A percentile compares a stretch with the other conserved stretches of the same genome.
These are phyloP conservation scores for Rosalia funebris DNA, from an alignment of 2,888 invertebrate genomes.

Conservation along the genomic window DNA sequence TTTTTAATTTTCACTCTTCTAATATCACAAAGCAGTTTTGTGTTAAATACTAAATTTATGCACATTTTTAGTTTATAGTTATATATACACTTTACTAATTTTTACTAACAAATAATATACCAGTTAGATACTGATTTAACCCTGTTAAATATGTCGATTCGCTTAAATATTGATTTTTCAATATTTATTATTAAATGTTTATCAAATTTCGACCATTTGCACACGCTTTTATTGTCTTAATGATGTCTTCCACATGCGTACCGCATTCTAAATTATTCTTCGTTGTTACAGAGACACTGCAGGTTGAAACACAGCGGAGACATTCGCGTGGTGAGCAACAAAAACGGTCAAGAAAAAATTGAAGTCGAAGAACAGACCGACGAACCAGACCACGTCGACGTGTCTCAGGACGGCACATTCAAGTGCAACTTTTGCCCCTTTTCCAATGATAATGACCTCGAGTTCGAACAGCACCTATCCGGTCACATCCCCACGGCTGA, in stretches of 20 bases:
- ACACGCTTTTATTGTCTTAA: background rate
- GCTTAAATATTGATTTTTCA: background rate
- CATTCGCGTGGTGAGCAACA: conserved; percentile 72
- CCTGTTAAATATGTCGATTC: conserved; percentile 16
- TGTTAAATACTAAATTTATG: no score
- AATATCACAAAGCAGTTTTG: no score
- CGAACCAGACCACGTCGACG: conserved; percentile 60
- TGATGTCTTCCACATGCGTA: no score
- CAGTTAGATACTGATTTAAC: conserved; percentile 11
- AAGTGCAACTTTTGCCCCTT: conserved; percentile 80
- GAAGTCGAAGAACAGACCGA: conserved; percentile 59
- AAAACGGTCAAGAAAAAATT: conserved; percentile 67
- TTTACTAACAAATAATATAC: conserved; percentile 2
- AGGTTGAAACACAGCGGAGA: conserved; percentile 82
- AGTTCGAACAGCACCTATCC: conserved; percentile 73
- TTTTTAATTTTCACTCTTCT: no score
- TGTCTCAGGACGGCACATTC: conserved; percentile 59
- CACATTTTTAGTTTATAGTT: no score
- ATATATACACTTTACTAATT: no score
- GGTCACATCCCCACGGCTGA: conserved; percentile 76
- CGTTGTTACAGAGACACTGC: conserved; percentile 75
- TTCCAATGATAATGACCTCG: conserved; percentile 69
- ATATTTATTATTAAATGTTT: no score
- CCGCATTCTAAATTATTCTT: background rate
- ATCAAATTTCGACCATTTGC: background rate